phyloP scores from a whole-genome alignment of 2,888 invertebrate species.

The Pristionchus fissidentatus region DNA sequence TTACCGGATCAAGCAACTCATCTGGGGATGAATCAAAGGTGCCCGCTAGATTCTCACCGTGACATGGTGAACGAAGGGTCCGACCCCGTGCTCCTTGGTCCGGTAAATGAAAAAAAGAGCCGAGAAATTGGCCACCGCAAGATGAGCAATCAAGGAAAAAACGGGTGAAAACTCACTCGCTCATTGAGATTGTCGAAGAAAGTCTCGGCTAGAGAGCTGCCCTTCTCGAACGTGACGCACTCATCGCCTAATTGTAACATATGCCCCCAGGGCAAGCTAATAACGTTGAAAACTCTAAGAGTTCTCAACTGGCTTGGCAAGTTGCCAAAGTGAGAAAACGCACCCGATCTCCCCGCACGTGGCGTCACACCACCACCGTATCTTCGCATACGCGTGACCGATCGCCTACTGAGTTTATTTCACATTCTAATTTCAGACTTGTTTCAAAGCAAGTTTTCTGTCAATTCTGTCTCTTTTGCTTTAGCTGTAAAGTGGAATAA shows the following conservation, averaged over 20 bases:
- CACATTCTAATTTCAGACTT: neutral
- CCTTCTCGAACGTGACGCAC: conserved; percentile 42
- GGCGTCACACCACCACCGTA: neutral
- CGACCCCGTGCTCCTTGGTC: no score
- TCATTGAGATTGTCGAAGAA: conserved; percentile 49
- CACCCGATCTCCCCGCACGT: neutral
- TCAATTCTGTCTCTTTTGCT: neutral
- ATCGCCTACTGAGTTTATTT: conserved; percentile 9
- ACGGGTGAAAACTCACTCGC: neutral
- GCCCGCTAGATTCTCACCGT: no score
- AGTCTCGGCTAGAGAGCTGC: conserved; percentile 37
- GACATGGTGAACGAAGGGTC: no score
- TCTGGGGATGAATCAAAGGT: no score
- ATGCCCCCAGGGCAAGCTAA: neutral
- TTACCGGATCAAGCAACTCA: no score
- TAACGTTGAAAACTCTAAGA: neutral
- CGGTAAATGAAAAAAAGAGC: no score
- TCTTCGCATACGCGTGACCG: neutral
- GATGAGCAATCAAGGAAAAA: neutral
- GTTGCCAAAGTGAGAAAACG: neutral
- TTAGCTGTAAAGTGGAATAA: neutral
- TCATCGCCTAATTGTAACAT: conserved; percentile 47
- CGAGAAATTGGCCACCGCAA: no score
- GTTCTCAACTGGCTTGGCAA: conserved; percentile 2
- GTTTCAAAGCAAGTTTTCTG: conserved; percentile 11